These are phyloP conservation scores for Ichneumoninae sp. DNA, from an alignment of 2,888 invertebrate species.

Conservation along the genomic window DNA sequence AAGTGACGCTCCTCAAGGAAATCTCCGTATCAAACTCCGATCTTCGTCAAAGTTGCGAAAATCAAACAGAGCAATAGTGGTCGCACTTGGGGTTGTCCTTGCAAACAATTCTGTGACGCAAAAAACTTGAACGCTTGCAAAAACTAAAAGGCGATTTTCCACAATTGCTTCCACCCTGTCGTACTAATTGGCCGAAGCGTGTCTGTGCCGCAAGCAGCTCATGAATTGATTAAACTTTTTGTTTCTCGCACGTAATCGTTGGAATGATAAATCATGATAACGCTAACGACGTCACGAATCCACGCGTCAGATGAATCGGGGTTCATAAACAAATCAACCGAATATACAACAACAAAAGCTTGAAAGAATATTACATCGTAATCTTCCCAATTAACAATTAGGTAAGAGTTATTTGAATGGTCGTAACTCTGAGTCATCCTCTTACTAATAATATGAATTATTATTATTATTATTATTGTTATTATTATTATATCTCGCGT, in stretches of 20 bases:
- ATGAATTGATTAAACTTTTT: not conserved
- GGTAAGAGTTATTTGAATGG: not conserved
- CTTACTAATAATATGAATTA: slow-evolving; percentile 13
- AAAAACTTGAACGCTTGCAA: not conserved
- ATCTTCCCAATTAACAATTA: not conserved
- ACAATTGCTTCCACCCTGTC: not conserved
- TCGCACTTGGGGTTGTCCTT: not conserved
- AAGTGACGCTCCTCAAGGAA: not conserved
- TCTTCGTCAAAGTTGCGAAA: not conserved
- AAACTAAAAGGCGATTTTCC: not conserved
- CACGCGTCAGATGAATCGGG: not conserved
- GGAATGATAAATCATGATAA: slow-evolving; percentile 16
- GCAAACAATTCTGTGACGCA: not conserved
- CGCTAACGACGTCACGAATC: slow-evolving; percentile 1
- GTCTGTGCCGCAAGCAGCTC: not conserved
- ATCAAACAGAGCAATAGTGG: not conserved
- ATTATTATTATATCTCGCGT: not conserved
- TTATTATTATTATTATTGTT: not conserved
- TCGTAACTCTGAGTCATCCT: slow-evolving; percentile 2
- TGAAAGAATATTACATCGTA: not conserved
- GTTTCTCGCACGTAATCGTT: not conserved
- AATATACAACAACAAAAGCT: not conserved
- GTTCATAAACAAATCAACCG: not conserved
- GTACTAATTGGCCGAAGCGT: not conserved
- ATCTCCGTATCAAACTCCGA: not conserved